phyloP scores from a whole-genome alignment of 2,888 invertebrate genomes.

The Conistra vaccinii region DNA sequence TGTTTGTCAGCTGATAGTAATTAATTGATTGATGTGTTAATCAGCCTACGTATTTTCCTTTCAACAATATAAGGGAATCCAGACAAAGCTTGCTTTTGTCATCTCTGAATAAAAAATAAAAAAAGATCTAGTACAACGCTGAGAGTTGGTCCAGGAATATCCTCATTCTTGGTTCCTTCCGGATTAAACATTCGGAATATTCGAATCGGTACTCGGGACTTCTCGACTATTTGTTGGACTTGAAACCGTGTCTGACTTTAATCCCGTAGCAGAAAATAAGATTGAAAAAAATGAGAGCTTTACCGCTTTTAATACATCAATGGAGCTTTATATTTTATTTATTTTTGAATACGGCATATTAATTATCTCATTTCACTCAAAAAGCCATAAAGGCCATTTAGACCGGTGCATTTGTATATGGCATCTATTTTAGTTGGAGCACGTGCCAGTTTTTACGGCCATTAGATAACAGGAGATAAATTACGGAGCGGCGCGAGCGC shows the following conservation, averaged over 20 bases:
- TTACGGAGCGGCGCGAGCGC: slow-evolving; percentile 72
- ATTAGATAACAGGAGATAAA: slow-evolving; percentile 81
- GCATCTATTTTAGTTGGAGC: slow-evolving; percentile 72
- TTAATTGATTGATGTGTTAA: slow-evolving; percentile 44
- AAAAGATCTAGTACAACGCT: slow-evolving; percentile 7
- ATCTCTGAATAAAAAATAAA: not conserved
- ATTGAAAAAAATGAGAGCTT: slow-evolving; percentile 29
- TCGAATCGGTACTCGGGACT: not conserved
- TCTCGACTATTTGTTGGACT: slow-evolving; percentile 26
- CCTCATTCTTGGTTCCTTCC: slow-evolving; percentile 34
- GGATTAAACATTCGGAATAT: slow-evolving; percentile 42
- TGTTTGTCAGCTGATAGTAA: slow-evolving; percentile 26
- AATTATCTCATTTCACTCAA: slow-evolving; percentile 55
- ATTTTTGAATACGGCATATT: slow-evolving; percentile 10
- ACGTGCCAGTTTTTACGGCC: slow-evolving; percentile 81
- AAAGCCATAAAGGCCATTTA: slow-evolving; percentile 61
- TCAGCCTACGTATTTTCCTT: slow-evolving; percentile 13
- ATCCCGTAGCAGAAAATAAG: slow-evolving; percentile 29
- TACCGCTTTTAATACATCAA: too few species aligned
- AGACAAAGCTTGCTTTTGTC: not conserved
- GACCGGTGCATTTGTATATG: slow-evolving; percentile 56
- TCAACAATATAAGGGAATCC: not conserved
- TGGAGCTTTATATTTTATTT: slow-evolving; percentile 19
- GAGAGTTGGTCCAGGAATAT: slow-evolving; percentile 7
- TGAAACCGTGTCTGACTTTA: slow-evolving; percentile 19